phyloP scores from a whole-genome alignment of 2,888 invertebrate species.

The Plagodis pulveraria region DNA sequence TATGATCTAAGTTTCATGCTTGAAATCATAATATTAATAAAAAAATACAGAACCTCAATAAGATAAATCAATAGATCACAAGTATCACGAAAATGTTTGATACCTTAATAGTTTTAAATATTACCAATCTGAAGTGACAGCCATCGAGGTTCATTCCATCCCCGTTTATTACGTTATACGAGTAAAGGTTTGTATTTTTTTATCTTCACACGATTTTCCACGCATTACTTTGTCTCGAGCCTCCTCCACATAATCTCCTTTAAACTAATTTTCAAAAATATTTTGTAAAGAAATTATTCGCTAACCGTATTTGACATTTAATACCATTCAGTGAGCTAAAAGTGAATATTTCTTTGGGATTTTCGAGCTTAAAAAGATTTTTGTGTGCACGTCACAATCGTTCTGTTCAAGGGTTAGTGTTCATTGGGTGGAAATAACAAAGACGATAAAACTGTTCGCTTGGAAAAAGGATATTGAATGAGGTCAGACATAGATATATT shows the following conservation, averaged over 20 bases:
- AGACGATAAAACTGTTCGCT: slow-evolving; percentile 82
- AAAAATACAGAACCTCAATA: too few species aligned
- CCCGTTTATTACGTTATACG: slow-evolving; percentile 63
- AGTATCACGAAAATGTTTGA: slow-evolving; percentile 21
- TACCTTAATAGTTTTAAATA: slow-evolving; percentile 50
- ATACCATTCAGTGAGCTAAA: slow-evolving; percentile 33
- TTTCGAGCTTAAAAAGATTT: slow-evolving; percentile 59
- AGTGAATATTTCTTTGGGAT: slow-evolving; percentile 44
- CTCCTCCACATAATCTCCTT: slow-evolving; percentile 22
- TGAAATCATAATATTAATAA: too few species aligned
- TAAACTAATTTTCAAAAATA: background rate
- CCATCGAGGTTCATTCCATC: slow-evolving; percentile 62
- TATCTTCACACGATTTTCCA: slow-evolving; percentile 27
- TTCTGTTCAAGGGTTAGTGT: slow-evolving; percentile 75
- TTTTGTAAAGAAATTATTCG: slow-evolving; percentile 15
- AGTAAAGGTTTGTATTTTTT: slow-evolving; percentile 52
- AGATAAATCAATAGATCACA: too few species aligned
- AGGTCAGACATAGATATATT: slow-evolving; percentile 80
- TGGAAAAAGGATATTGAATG: slow-evolving; percentile 83
- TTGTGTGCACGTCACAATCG: slow-evolving; percentile 74
- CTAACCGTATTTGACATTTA: slow-evolving; percentile 27
- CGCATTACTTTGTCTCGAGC: slow-evolving; percentile 18
- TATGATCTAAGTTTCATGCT: too few species aligned
- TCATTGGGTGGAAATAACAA: slow-evolving; percentile 82
- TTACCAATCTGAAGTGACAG: slow-evolving; percentile 58